Conservation (phyloP, 2,888 invertebrate species). For the Melolontha melolontha region DNA sequence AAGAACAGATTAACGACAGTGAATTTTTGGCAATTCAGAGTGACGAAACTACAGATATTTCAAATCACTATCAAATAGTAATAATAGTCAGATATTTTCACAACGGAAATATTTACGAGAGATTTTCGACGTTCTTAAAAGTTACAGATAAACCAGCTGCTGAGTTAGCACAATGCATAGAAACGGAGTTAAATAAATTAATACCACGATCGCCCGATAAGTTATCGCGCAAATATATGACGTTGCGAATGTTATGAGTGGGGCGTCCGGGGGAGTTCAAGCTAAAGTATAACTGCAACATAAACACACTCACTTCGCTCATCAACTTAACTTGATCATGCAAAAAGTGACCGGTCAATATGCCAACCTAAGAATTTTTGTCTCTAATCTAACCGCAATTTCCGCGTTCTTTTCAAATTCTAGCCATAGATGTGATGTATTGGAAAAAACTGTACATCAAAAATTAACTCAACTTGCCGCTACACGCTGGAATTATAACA, state of each 20-base stretch:
- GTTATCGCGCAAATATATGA: conserved; percentile 13
- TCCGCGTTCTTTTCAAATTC: conserved; percentile 6
- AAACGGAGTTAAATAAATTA: too few relatives aligned
- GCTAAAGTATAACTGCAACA: neutral
- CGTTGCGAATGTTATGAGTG: conserved; percentile 13
- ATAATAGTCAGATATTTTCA: conserved; percentile 13
- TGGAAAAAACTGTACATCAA: too few relatives aligned
- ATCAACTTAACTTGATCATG: conserved; percentile 1
- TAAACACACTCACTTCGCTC: neutral
- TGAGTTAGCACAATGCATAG: too few relatives aligned
- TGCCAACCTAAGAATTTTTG: conserved; percentile 3
- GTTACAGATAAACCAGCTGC: too few relatives aligned
- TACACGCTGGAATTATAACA: too few relatives aligned
- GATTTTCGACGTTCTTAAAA: too few relatives aligned
- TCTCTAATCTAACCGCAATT: neutral
- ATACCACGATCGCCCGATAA: neutral
- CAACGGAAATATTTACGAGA: neutral
- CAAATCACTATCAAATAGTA: conserved; percentile 2
- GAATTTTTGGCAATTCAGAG: conserved; percentile 4
- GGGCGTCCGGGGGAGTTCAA: too few relatives aligned
- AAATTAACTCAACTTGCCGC: too few relatives aligned
- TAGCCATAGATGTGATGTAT: too few relatives aligned
- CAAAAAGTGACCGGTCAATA: neutral
- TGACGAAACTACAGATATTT: conserved; percentile 5
- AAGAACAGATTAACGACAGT: neutral